Conservation (phyloP, 2,888 invertebrate species). For the Priocnemis perturbator region DNA sequence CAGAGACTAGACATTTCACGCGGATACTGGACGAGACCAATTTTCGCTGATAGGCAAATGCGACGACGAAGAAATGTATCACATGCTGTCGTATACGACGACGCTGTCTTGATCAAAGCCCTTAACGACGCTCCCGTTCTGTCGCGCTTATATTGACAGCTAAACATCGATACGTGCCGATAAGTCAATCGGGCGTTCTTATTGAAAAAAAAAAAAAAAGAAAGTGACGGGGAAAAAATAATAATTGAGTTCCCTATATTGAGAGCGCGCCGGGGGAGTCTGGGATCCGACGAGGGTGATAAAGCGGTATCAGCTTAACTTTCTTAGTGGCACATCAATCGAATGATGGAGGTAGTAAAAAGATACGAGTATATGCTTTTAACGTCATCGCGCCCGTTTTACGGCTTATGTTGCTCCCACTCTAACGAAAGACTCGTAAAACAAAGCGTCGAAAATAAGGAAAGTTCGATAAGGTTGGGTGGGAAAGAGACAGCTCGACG, state of each 20-base stretch:
- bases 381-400: constrained; percentile 47
- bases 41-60: no score
- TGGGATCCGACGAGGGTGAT: constrained; percentile 38
- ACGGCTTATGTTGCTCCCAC: constrained; percentile 34
- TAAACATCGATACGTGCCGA: no score
- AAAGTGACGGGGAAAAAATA: neutral
- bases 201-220: neutral
- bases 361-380: constrained; percentile 56
- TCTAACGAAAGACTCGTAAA: constrained; percentile 41
- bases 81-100: no score
- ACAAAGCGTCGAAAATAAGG: constrained; percentile 20
- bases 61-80: no score
- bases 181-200: neutral
- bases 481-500: no score
- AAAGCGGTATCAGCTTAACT: constrained; percentile 51
- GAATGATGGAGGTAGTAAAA: constrained; percentile 51
- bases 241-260: constrained; percentile 9
- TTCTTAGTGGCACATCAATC: constrained; percentile 54
- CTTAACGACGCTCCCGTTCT: no score
- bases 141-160: no score
- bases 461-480: neutral
- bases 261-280: constrained; percentile 29
- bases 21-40: no score
- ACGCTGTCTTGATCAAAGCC: no score
- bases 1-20: no score